phyloP scores from a whole-genome alignment of 2,888 invertebrate genomes.

The Chouioia cunea region DNA sequence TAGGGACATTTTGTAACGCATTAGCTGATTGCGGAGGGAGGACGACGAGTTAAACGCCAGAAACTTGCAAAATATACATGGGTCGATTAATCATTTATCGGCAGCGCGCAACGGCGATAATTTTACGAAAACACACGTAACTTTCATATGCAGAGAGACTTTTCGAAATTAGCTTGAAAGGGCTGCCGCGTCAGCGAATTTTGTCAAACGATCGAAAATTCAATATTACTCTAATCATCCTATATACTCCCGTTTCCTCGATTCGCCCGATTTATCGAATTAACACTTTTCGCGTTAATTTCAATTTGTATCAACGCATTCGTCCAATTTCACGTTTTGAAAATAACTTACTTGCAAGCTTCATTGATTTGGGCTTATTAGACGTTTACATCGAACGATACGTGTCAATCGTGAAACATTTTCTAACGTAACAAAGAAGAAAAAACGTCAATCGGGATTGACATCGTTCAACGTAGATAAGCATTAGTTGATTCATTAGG shows the following conservation, averaged over 20 bases:
- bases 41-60: background rate
- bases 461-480: too few relatives aligned
- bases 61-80: constrained; percentile 10
- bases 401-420: too few relatives aligned
- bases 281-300: background rate
- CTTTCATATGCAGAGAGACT: background rate
- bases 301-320: too few relatives aligned
- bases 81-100: constrained; percentile 44
- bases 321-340: too few relatives aligned
- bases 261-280: constrained; percentile 23
- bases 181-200: background rate
- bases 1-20: constrained; percentile 15
- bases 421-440: too few relatives aligned
- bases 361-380: too few relatives aligned
- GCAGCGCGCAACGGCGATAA: constrained; percentile 21
- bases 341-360: too few relatives aligned
- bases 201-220: too few relatives aligned
- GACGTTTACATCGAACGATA: background rate
- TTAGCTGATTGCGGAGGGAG: constrained; percentile 43
- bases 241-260: background rate
- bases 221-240: constrained; percentile 23
- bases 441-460: too few relatives aligned
- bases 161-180: constrained; percentile 41
- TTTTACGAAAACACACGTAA: constrained; percentile 17
- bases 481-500: too few relatives aligned